A percentile compares a stretch with the other conserved stretches of the same genome.
These are phyloP conservation scores for Sipha flava DNA, from an alignment of 1,140 invertebrate species.

Conservation along the genomic window DNA sequence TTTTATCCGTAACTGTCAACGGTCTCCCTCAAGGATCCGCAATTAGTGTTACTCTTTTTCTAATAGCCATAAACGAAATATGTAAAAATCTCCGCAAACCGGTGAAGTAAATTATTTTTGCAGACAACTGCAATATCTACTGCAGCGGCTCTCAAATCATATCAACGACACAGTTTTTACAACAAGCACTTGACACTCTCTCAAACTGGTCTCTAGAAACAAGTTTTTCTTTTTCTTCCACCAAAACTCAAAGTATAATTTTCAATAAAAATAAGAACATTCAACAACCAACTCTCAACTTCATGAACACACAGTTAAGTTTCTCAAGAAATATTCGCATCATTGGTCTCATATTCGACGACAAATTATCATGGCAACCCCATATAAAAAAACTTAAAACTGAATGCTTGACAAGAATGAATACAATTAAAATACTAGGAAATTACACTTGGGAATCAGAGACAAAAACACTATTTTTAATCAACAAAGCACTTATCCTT, in stretches of 20 bases:
- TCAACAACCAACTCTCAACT: not conserved
- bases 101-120: not conserved
- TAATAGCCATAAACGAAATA: no score
- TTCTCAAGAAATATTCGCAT: not conserved
- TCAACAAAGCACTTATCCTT: not conserved
- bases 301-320: not conserved
- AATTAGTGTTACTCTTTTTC: not conserved
- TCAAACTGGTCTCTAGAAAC: not conserved
- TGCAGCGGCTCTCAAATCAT: no score
- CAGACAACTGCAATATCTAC: no score
- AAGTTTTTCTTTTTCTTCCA: not conserved
- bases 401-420: not conserved
- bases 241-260: not conserved
- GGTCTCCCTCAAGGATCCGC: not conserved
- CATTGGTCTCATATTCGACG: not conserved
- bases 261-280: conserved; percentile 7
- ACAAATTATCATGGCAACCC: not conserved
- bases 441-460: not conserved
- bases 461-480: not conserved
- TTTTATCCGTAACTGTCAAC: no score
- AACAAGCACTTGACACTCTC: not conserved
- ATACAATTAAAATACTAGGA: not conserved
- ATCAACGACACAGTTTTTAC: not conserved
- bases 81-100: not conserved
- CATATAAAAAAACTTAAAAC: not conserved